Percentiles rank a stretch among this genome's conserved stretches.
Evolutionary conservation across 2,797 vertebrate species (phyloP).

Genomic region (Emydoidea blandingii): DNA sequence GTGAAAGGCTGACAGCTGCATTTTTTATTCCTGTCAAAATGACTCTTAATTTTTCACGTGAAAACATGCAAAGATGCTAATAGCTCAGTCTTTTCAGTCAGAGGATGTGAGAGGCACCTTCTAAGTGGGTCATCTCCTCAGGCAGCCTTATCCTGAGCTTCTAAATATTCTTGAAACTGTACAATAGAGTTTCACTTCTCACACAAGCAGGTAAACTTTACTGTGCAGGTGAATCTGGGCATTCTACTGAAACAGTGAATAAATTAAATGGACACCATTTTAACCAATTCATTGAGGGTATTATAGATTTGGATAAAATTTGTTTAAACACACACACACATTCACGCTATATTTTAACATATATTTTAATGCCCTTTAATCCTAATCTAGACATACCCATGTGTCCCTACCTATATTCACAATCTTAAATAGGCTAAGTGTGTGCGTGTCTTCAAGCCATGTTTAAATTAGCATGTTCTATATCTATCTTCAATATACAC

Average conservation of each 20-base stretch:
- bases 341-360: not conserved
- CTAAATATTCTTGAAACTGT: not conserved
- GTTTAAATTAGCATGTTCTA: not conserved
- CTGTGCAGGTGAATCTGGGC: accelerated
- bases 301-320: accelerated
- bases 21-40: constrained; percentile 21
- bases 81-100: not conserved
- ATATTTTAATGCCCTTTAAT: not conserved
- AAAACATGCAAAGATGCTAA: constrained; percentile 4
- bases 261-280: not conserved
- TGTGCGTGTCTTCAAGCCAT: not conserved
- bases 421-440: not conserved
- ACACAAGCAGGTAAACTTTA: not conserved
- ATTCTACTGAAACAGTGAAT: accelerated
- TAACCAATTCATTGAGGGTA: not conserved
- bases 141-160: not conserved
- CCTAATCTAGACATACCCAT: not conserved
- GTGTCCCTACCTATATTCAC: accelerated
- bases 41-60: constrained; percentile 2
- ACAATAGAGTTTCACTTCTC: not conserved
- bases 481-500: not conserved
- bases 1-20: not conserved
- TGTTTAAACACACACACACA: accelerated
- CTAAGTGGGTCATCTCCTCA: constrained; percentile 38
- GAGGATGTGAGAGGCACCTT: not conserved